Percentiles rank a stretch among this genome's conserved stretches.
Conservation (phyloP, 2,113 vertebrate genomes). For the Siphamia tubifer region DNA sequence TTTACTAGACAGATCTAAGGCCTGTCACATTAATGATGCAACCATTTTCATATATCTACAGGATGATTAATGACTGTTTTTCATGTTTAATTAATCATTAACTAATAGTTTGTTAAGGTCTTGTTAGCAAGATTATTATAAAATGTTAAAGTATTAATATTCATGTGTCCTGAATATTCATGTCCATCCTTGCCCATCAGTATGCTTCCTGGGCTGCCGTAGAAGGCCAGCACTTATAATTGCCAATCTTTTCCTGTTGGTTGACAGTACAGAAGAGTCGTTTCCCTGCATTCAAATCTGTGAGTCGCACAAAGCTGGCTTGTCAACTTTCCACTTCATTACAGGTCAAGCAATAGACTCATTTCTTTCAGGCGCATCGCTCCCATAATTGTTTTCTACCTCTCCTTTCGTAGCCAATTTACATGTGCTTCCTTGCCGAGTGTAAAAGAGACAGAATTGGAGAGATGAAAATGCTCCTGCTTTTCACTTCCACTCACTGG, state of each 20-base stretch:
- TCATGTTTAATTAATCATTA: constrained; percentile 65
- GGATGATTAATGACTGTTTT: constrained; percentile 52
- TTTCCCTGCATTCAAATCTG: constrained; percentile 81
- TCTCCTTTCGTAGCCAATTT: constrained; percentile 80
- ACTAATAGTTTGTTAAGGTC: constrained; percentile 65
- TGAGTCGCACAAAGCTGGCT: constrained; percentile 77
- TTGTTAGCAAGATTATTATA: constrained; percentile 54
- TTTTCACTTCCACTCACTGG: constrained; percentile 80
- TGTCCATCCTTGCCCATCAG: constrained; percentile 73
- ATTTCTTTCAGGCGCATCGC: constrained; percentile 76
- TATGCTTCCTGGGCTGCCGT: constrained; percentile 71
- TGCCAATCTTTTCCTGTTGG: constrained; percentile 82
- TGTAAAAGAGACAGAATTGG: constrained; percentile 66
- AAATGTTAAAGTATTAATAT: constrained; percentile 68
- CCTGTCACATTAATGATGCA: constrained; percentile 30
- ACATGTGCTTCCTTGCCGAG: constrained; percentile 67
- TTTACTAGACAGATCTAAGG: constrained; percentile 8
- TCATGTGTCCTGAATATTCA: constrained; percentile 74
- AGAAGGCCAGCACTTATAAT: constrained; percentile 79
- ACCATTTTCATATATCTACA: constrained; percentile 16
- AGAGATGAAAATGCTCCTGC: constrained; percentile 69
- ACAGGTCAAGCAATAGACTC: constrained; percentile 80
- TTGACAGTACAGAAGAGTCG: constrained; percentile 80
- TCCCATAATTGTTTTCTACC: constrained; percentile 84
- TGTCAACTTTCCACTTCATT: constrained; percentile 85